Evolutionary conservation across 1,140 invertebrate species (phyloP), one percentile per base, ranked within the genome.

Genomic region (Bombus impatiens): DNA sequence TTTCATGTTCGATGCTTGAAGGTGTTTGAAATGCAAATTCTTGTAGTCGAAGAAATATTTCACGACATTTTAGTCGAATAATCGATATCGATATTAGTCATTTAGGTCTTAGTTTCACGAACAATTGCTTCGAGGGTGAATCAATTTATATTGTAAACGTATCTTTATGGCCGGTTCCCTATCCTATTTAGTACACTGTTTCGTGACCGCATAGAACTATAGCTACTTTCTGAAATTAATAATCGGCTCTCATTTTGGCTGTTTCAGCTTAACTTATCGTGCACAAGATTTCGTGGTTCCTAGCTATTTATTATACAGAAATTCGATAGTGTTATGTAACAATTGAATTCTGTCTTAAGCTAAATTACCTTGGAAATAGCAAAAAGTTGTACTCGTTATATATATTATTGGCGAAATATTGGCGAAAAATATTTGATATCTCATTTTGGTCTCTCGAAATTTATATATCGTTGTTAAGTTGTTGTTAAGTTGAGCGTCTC

Each of bases 191-290:
- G 88, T 47, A 86, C 86, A 86, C 81, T 76, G 79, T 70, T 81
- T 77, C 74, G 67, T 79, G 75, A 86, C 77, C 47, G 44, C 32
- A 22, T 65, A 67, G 12, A 59, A 32, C 59, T 82, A 71, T 65
- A 88, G 44, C 78, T 87, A 90, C 86, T 89, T 80, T 88, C 67
- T 53, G 57, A 78, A 86, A 90, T 90, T 86, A 89, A 70, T 89
- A 82, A 89, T 90, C 79, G 78, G 62, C 40, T 85, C 65, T 79
- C 80, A 77, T 78, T 87, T 40, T 35, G 79, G 70, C 53, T 57
- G 65, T 79, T 86, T 76, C 72, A 78, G 78, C 67, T 65, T 62
- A 18, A 59, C 22, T 87, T 74, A 79, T 47, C 81, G 37, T 37
- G 62, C 35, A 53, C 37, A 65, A 75, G 32, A 32, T 22, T 44